Conservation (phyloP, 2,888 invertebrate genomes). For the Melinaea marsaeus region DNA sequence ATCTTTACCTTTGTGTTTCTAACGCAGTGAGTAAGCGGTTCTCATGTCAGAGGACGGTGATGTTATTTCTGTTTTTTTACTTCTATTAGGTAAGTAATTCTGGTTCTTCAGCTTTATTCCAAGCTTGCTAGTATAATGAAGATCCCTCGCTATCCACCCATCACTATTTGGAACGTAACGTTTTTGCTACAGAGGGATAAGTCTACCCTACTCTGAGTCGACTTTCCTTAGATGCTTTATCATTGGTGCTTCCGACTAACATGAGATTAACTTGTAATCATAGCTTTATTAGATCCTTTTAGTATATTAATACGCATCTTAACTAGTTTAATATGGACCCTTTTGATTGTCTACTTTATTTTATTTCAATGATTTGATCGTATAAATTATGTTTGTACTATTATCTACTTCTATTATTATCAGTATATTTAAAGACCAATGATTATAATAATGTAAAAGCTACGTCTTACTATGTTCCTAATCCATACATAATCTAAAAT, state of each 20-base stretch:
- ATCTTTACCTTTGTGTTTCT: constrained; percentile 12
- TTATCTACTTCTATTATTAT: not conserved
- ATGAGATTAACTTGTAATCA: constrained; percentile 79
- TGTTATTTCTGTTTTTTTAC: constrained; percentile 23
- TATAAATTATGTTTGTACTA: too few relatives aligned
- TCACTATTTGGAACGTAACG: constrained; percentile 77
- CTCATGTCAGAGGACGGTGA: constrained; percentile 5
- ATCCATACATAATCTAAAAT: too few relatives aligned
- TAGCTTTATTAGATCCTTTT: constrained; percentile 75
- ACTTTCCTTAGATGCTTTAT: constrained; percentile 77
- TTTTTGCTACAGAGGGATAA: constrained; percentile 79
- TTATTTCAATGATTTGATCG: too few relatives aligned
- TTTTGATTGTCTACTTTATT: too few relatives aligned
- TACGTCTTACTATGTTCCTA: too few relatives aligned
- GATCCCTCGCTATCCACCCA: constrained; percentile 60
- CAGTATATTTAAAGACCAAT: constrained; percentile 25
- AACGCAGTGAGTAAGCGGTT: constrained; percentile 16
- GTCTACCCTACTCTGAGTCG: constrained; percentile 71
- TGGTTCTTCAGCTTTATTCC: constrained; percentile 71
- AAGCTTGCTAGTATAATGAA: constrained; percentile 55
- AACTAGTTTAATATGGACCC: not conserved
- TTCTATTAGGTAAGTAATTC: constrained; percentile 41
- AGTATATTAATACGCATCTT: constrained; percentile 64
- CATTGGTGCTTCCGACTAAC: constrained; percentile 75
- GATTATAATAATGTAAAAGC: too few relatives aligned